Evolutionary conservation across 2,888 invertebrate species (phyloP).

Genomic region (Yponomeuta cagnagella): DNA sequence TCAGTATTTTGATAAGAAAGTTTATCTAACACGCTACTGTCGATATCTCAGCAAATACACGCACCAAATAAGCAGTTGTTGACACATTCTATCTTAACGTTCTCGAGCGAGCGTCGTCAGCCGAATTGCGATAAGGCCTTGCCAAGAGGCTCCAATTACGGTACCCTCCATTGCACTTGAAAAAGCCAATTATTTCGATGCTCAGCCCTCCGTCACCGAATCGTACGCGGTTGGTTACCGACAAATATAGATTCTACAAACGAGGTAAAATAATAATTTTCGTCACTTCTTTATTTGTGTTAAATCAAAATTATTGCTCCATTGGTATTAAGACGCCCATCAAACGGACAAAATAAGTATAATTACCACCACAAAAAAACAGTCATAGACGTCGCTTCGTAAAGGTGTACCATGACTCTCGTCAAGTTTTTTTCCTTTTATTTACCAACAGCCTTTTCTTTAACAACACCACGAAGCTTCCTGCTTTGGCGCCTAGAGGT

Average conservation of each 20-base stretch:
- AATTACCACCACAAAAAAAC: not conserved
- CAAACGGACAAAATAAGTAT: not conserved
- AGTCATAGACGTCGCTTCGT: not conserved
- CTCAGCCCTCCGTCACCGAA: not conserved
- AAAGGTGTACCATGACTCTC: not conserved
- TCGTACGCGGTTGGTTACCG: conserved; percentile 18
- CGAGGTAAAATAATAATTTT: not conserved
- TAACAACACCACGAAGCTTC: conserved; percentile 31
- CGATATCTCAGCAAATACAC: not conserved
- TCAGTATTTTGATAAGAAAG: not conserved
- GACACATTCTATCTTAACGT: not conserved
- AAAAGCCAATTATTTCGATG: conserved; percentile 1
- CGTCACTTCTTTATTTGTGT: not conserved
- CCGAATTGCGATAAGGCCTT: not conserved
- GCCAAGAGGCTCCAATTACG: conserved; percentile 1
- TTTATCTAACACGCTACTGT: not conserved
- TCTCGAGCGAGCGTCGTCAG: not conserved
- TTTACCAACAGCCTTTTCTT: not conserved
- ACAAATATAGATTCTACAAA: conserved; percentile 5
- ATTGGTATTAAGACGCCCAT: not conserved
- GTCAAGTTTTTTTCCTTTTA: conserved; percentile 28
- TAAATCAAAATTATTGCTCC: not conserved
- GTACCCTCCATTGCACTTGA: not conserved
- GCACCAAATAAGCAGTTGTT: conserved; percentile 1
- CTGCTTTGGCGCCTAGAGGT: conserved; percentile 30